Percentiles rank a stretch among this genome's conserved stretches.
Evolutionary conservation across 2,113 vertebrate genomes (phyloP).

Genomic region (Semnornis frantzii): DNA sequence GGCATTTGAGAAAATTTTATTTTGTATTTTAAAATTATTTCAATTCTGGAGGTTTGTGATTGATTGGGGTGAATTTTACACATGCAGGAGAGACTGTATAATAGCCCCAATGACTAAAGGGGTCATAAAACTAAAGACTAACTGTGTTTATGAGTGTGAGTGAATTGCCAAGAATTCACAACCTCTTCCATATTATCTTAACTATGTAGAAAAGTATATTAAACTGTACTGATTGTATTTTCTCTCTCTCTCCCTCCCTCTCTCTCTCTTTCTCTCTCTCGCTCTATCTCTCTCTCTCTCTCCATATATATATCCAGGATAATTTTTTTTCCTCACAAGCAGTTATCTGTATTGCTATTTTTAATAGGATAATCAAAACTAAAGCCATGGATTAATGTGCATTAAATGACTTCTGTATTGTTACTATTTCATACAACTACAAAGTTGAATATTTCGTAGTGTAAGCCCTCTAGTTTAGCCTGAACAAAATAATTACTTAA

Average conservation of each 20-base stretch:
- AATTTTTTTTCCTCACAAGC: background rate
- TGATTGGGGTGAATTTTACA: background rate
- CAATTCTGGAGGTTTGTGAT: background rate
- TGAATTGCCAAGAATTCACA: background rate
- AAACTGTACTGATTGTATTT: background rate
- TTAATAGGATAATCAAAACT: background rate
- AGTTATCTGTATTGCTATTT: background rate
- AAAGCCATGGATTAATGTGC: background rate
- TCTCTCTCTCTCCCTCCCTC: background rate
- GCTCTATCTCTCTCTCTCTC: background rate
- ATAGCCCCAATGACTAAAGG: background rate
- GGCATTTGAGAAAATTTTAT: background rate
- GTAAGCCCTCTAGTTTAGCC: background rate
- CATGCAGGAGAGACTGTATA: background rate
- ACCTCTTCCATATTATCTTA: background rate
- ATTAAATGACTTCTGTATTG: background rate
- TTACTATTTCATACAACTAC: background rate
- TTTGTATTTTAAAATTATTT: background rate
- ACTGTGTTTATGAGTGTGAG: fast-evolving
- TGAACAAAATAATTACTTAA: background rate
- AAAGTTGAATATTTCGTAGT: background rate
- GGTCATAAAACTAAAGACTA: background rate
- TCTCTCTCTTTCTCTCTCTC: too few species aligned
- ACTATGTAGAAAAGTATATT: background rate
- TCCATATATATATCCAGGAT: background rate